Evolutionary conservation across 2,888 invertebrate species (phyloP).

Genomic region (Colostygia pectinataria): DNA sequence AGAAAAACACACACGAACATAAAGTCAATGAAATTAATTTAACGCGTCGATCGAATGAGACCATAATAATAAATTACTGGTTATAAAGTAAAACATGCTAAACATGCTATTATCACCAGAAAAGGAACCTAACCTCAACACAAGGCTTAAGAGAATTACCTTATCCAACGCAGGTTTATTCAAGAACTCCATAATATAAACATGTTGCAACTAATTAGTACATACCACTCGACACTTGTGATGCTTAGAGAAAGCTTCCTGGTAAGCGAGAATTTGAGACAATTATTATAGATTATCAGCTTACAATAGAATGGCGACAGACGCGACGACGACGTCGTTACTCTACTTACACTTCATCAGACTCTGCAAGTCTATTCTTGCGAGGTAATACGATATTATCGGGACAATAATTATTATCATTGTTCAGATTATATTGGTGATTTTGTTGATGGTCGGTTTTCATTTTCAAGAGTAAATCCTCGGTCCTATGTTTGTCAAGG

Average conservation of each 20-base stretch:
- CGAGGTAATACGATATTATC: too few species aligned
- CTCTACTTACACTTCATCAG: slow-evolving; percentile 17
- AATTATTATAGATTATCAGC: slow-evolving; percentile 34
- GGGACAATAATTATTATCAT: too few species aligned
- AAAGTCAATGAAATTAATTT: too few species aligned
- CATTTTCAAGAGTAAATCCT: too few species aligned
- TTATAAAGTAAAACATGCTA: slow-evolving; percentile 15
- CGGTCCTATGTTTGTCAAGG: too few species aligned
- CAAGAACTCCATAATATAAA: slow-evolving; percentile 48
- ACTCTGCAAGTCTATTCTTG: too few species aligned
- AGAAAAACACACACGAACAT: too few species aligned
- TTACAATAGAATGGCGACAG: slow-evolving; percentile 35
- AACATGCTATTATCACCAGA: slow-evolving; percentile 26
- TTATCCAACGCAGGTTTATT: slow-evolving; percentile 21
- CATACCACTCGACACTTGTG: slow-evolving; percentile 43
- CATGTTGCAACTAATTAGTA: slow-evolving; percentile 57
- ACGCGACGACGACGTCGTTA: slow-evolving; percentile 15
- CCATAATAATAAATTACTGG: too few species aligned
- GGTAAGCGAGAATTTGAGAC: slow-evolving; percentile 51
- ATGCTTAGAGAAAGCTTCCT: slow-evolving; percentile 62
- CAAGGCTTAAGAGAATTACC: slow-evolving; percentile 25
- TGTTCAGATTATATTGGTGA: too few species aligned
- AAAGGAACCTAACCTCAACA: slow-evolving; percentile 27
- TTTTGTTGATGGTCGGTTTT: too few species aligned
- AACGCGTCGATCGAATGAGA: too few species aligned